Evolutionary conservation across 2,797 vertebrate species (phyloP).

Genomic region (Dendrocincla fuliginosa): DNA sequence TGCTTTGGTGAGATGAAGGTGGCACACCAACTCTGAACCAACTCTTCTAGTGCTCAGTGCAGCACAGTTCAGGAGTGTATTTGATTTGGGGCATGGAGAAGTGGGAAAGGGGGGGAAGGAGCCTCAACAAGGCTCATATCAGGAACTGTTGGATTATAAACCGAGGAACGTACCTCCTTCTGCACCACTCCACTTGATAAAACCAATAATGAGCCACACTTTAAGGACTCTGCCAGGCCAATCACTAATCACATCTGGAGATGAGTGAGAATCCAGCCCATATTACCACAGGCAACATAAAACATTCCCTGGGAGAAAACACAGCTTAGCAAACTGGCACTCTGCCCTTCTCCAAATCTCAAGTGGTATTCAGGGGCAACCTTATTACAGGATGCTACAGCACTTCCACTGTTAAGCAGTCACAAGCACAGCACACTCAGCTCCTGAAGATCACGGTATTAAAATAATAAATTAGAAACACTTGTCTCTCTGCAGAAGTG

Average conservation of each 20-base stretch:
- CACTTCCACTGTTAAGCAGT: neutral
- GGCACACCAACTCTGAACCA: neutral
- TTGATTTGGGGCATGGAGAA: neutral
- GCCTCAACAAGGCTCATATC: neutral
- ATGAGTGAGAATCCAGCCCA: neutral
- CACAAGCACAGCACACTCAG: neutral
- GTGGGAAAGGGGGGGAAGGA: neutral
- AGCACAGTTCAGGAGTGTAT: neutral
- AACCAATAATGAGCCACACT: neutral
- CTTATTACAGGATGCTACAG: neutral
- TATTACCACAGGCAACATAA: neutral
- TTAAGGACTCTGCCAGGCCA: neutral
- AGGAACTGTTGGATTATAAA: neutral
- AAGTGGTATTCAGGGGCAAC: neutral
- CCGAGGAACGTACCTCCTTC: neutral
- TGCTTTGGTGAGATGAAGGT: neutral
- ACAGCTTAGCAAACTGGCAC: neutral
- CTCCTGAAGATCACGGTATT: neutral
- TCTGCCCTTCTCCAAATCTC: neutral
- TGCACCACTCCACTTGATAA: neutral
- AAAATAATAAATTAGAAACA: slow-evolving; percentile 31
- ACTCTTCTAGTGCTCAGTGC: neutral
- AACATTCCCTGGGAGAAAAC: neutral
- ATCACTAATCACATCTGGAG: neutral
- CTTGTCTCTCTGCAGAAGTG: neutral